These are phyloP conservation scores for Hyppa rectilinea DNA, from an alignment of 2,888 invertebrate species.

Conservation along the genomic window DNA sequence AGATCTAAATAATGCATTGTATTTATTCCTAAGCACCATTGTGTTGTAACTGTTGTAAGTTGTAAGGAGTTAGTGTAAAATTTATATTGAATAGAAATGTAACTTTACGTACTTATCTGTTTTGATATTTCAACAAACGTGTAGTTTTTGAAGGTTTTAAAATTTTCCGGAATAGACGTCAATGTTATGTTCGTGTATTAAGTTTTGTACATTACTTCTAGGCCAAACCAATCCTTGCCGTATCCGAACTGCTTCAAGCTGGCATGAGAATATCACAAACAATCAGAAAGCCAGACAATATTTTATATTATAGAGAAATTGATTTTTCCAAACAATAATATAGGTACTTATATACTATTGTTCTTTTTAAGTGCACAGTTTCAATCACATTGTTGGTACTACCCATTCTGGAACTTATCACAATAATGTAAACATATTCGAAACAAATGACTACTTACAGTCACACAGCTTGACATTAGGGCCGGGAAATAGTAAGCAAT, in stretches of 20 bases:
- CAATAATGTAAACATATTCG: conserved; percentile 35
- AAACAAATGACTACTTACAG: conserved; percentile 56
- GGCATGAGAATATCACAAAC: background rate
- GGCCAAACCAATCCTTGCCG: background rate
- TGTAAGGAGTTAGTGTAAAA: conserved; percentile 28
- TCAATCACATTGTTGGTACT: conserved; percentile 38
- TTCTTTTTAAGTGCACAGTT: background rate
- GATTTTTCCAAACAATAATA: background rate
- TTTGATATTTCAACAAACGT: conserved; percentile 6
- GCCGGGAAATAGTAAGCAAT: conserved; percentile 65
- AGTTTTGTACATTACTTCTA: background rate
- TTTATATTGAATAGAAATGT: conserved; percentile 40
- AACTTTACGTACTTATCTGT: conserved; percentile 11
- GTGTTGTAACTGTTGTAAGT: conserved; percentile 33
- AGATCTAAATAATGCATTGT: conserved; percentile 51
- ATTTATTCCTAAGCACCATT: conserved; percentile 54
- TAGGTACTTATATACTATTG: too few relatives aligned
- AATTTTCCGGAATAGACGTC: background rate
- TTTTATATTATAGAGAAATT: background rate
- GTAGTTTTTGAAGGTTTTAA: background rate
- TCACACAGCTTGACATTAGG: conserved; percentile 73
- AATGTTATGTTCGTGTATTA: too few relatives aligned
- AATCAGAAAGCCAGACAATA: background rate
- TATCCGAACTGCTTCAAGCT: background rate
- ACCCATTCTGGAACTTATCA: conserved; percentile 33